These are phyloP conservation scores for Noctua pronuba DNA, from an alignment of 2,888 invertebrate species.

Conservation along the genomic window DNA sequence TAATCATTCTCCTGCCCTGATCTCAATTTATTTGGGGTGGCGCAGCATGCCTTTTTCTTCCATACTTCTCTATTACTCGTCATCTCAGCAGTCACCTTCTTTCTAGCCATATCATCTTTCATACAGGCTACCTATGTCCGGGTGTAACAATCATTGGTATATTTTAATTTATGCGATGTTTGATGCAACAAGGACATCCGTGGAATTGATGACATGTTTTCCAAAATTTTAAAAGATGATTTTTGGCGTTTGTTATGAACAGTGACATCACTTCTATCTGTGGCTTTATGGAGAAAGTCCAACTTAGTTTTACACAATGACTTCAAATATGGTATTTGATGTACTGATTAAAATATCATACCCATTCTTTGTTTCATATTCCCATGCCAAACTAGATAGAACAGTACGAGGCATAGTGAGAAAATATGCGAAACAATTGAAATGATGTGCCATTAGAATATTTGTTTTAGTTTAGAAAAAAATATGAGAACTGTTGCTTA, in stretches of 20 bases:
- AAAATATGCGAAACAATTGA: slow-evolving; percentile 27
- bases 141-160: not conserved
- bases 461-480: slow-evolving; percentile 4
- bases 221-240: not conserved
- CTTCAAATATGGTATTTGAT: slow-evolving; percentile 42
- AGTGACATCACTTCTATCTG: slow-evolving; percentile 29
- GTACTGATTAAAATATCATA: slow-evolving; percentile 61
- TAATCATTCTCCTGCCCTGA: too few species aligned
- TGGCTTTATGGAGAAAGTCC: slow-evolving; percentile 52
- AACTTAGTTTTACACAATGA: slow-evolving; percentile 38
- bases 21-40: too few species aligned
- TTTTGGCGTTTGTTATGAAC: not conserved
- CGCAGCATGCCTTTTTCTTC: too few species aligned
- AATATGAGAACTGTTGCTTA: slow-evolving; percentile 15
- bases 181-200: not conserved
- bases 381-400: slow-evolving; percentile 52
- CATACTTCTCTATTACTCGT: too few species aligned
- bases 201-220: not conserved
- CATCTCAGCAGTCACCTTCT: too few species aligned
- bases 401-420: slow-evolving; percentile 26
- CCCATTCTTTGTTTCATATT: slow-evolving; percentile 42
- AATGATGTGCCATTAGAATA: slow-evolving; percentile 7
- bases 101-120: too few species aligned
- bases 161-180: not conserved
- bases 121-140: too few species aligned